Base-by-base conservation (phyloP, 2,888 invertebrate genomes). In the Eudasyphora cyanicolor region DNA sequence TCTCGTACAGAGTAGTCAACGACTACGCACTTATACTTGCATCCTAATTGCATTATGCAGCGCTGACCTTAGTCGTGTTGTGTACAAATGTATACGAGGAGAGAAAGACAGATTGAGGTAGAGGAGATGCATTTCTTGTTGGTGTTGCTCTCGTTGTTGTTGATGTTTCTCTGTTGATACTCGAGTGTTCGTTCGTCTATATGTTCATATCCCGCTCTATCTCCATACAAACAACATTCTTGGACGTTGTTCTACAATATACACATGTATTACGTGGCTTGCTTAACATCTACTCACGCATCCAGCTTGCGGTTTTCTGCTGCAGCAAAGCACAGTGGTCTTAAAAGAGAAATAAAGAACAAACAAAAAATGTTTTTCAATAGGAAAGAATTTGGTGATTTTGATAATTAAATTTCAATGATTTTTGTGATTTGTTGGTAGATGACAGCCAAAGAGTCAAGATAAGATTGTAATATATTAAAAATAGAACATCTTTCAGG, bases 31-130 rank as follows among this genome's bases (percentile, higher is more conserved):
- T 38, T 21, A 67, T 24, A 17, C 24, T 27, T 21, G 64, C 64
- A 38, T 38, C 67, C 42, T 67, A 38, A 67, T 67, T 38, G 38
- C 67, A 67, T 67, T 67, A 67, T 67, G 14, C 38, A 62, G 62
- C 24, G 57, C 19, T 38, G 19, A 67, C 67, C 42, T 38, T 67
- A 42, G 42, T 24, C 67, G 21, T 42, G 45, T 6, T 17, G 60
- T 42, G 35, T 67, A 12, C 38, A 35, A 35, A 38, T 64, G 64
- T 10, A 38, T 64, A n/a, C n/a, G n/a, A n/a, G n/a, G 38, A 19
- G 35, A 62, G 51, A 51, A 12, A 45, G 35, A 35, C 6, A 5
- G 45, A 49, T 57, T 5, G 12, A 24, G 57, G 12, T 42, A 42
- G n/a, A n/a, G n/a, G n/a, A n/a, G n/a, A n/a, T n/a, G n/a, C n/a